A percentile compares a stretch with the other conserved stretches of the same genome.
phyloP scores from a whole-genome alignment of 2,113 vertebrate species.

The Heterochromis multidens region DNA sequence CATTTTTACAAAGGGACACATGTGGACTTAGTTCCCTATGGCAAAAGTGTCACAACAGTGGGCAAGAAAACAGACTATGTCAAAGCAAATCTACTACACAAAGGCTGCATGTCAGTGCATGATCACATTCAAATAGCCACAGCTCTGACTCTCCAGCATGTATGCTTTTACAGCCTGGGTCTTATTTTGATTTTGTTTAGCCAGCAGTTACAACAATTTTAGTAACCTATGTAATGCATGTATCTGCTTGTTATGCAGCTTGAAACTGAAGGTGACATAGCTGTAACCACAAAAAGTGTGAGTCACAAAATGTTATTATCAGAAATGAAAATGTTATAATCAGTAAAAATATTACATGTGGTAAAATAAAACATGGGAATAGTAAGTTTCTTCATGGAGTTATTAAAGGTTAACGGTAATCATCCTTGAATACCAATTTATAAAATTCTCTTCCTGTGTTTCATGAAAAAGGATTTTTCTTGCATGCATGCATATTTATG shows the following conservation, averaged over 20 bases:
- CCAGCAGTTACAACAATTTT: background rate
- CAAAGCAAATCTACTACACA: conserved; percentile 17
- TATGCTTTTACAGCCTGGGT: background rate
- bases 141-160: background rate
- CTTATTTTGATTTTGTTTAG: background rate
- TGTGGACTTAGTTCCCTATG: background rate
- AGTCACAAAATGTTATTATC: background rate
- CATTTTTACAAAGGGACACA: background rate
- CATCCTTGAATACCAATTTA: background rate
- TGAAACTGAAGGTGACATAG: background rate
- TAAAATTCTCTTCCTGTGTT: background rate
- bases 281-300: background rate
- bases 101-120: background rate
- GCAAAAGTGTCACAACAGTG: conserved; percentile 36
- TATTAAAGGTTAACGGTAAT: background rate
- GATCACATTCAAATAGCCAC: background rate
- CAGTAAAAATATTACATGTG: background rate
- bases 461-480: background rate
- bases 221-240: background rate
- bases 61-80: conserved; percentile 26
- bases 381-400: background rate
- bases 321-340: background rate
- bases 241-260: background rate
- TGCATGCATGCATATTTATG: background rate
- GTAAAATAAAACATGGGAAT: background rate